Evolutionary conservation across 2,113 vertebrate species (phyloP).

Genomic region (Irena cyanogastra): DNA sequence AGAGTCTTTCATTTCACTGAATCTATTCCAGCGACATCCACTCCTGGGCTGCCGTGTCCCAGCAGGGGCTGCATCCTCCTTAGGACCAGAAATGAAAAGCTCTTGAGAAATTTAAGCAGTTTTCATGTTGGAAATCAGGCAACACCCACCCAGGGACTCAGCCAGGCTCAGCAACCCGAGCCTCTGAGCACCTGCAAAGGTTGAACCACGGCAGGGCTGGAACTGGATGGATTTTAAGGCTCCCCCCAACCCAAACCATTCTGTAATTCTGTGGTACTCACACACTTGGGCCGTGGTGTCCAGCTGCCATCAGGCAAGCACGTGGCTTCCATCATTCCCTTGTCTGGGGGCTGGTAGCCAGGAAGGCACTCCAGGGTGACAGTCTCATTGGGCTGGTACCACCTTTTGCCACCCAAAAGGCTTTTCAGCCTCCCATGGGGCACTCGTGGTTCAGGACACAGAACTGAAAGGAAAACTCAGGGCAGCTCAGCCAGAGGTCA

Average conservation of each 20-base stretch:
- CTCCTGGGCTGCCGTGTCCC: background rate
- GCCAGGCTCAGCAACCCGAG: background rate
- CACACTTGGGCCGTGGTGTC: slow-evolving; percentile 11
- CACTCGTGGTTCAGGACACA: slow-evolving; percentile 16
- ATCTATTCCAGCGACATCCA: no score
- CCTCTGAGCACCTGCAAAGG: background rate
- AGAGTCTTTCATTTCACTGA: no score
- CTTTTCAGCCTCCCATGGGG: background rate
- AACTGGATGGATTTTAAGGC: no score
- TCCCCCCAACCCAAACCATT: background rate
- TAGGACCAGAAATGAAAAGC: background rate
- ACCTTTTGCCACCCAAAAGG: rapidly evolving
- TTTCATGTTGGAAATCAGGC: background rate
- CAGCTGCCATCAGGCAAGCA: slow-evolving; percentile 28
- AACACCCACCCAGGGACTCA: background rate
- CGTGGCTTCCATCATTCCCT: rapidly evolving
- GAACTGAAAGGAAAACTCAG: slow-evolving; percentile 33
- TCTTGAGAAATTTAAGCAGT: background rate
- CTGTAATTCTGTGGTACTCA: background rate
- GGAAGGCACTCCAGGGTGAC: background rate
- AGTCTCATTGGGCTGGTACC: background rate
- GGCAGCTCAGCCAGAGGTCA: background rate
- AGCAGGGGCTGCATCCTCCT: rapidly evolving
- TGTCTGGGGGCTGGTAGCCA: background rate
- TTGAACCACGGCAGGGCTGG: background rate